A percentile compares a stretch with the other conserved stretches of the same genome.
These are phyloP conservation scores for Cotesia vestalis DNA, from an alignment of 1,140 invertebrate species.

Conservation along the genomic window DNA sequence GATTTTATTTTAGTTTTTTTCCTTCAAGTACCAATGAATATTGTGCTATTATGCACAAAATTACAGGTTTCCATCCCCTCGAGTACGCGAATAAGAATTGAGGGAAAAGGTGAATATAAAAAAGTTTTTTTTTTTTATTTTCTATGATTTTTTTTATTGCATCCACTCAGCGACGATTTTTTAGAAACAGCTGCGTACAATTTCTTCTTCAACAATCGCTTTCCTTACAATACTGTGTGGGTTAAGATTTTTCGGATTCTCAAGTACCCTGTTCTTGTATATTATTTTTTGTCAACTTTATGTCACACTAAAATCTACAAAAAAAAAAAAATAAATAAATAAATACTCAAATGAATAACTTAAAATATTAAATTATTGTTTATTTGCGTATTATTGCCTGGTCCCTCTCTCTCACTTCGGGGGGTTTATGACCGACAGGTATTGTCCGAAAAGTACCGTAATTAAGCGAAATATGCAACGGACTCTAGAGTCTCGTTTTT, in stretches of 20 bases:
- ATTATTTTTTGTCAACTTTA: slow-evolving; percentile 14
- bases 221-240: slow-evolving; percentile 2
- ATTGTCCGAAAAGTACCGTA: slow-evolving; percentile 22
- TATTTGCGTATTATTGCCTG: background rate
- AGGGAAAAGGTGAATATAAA: slow-evolving; percentile 34
- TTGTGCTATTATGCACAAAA: slow-evolving; percentile 57
- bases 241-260: slow-evolving; percentile 11
- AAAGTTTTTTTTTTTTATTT: slow-evolving; percentile 46
- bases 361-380: background rate
- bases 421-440: slow-evolving; percentile 24
- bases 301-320: too few species aligned
- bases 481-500: background rate
- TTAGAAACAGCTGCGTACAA: slow-evolving; percentile 43
- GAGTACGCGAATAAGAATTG: slow-evolving; percentile 30
- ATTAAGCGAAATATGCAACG: slow-evolving; percentile 31
- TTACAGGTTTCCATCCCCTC: slow-evolving; percentile 56
- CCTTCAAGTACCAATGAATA: background rate
- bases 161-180: slow-evolving; percentile 6
- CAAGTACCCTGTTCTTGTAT: background rate
- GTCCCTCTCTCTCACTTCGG: background rate
- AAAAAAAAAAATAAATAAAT: background rate
- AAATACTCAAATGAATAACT: background rate
- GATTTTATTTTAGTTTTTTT: background rate
- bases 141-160: slow-evolving; percentile 16
- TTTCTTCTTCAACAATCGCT: slow-evolving; percentile 9